Conservation (phyloP, 2,888 invertebrate genomes). For the Platycheirus albimanus region DNA sequence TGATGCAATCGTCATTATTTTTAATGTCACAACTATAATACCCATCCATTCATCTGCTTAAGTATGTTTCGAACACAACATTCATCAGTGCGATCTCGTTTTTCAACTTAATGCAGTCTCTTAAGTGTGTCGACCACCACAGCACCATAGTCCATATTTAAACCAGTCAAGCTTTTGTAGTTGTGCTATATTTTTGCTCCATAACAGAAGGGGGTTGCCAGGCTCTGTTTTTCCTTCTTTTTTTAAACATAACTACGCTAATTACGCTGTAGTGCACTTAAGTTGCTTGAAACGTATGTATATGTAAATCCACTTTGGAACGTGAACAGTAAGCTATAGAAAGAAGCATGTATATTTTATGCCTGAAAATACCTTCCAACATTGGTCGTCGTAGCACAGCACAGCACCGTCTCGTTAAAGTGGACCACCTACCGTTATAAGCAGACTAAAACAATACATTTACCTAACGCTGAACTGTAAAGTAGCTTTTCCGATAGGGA, state of each 20-base stretch:
- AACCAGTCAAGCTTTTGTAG: slow-evolving; percentile 25
- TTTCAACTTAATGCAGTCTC: slow-evolving; percentile 46
- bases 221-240: too few relatives aligned
- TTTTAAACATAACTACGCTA: slow-evolving; percentile 61
- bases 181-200: slow-evolving; percentile 16
- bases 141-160: slow-evolving; percentile 15
- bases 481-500: slow-evolving; percentile 59
- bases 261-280: slow-evolving; percentile 70
- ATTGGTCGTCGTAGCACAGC: background rate
- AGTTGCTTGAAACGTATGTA: slow-evolving; percentile 56
- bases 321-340: slow-evolving; percentile 17
- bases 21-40: slow-evolving; percentile 47
- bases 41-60: slow-evolving; percentile 60
- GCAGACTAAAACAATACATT: slow-evolving; percentile 49
- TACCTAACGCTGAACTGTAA: slow-evolving; percentile 51
- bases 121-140: slow-evolving; percentile 41
- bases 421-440: slow-evolving; percentile 28
- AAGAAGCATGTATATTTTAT: too few relatives aligned
- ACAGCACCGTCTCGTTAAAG: slow-evolving; percentile 42
- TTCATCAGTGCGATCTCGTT: slow-evolving; percentile 33
- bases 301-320: slow-evolving; percentile 42
- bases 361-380: slow-evolving; percentile 43
- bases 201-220: slow-evolving; percentile 21
- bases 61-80: slow-evolving; percentile 53
- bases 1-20: slow-evolving; percentile 61